Percentiles rank a stretch among this genome's conserved stretches.
Evolutionary conservation across 1,140 invertebrate species (phyloP).

Genomic region (Colletes gigas): DNA sequence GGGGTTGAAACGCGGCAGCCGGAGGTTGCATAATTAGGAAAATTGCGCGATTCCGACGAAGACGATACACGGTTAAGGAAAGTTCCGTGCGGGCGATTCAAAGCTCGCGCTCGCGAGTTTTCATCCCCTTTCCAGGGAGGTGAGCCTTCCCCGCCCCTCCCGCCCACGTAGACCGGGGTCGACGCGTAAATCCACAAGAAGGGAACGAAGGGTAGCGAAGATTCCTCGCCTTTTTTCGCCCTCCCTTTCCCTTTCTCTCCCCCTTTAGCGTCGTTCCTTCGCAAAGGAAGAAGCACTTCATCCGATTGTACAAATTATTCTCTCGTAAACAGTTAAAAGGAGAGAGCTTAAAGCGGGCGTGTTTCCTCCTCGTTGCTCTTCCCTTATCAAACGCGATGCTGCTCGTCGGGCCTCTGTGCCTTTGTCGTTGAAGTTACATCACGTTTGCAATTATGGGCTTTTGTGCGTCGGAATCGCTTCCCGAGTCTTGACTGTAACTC

Average conservation of each 20-base stretch:
- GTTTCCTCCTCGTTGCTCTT: conserved; percentile 31
- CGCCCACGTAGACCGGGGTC: not conserved
- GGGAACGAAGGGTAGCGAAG: not conserved
- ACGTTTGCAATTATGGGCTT: conserved; percentile 44
- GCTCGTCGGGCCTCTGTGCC: not conserved
- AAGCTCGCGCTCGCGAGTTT: not conserved
- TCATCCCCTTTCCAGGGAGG: not conserved
- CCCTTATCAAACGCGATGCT: not conserved
- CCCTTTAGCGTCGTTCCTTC: conserved; percentile 32
- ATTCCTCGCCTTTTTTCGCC: conserved; percentile 7
- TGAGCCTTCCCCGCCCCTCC: too few relatives aligned
- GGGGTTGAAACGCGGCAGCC: not conserved
- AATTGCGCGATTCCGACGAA: conserved; percentile 9
- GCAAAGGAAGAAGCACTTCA: conserved; percentile 29
- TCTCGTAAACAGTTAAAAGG: conserved; percentile 55
- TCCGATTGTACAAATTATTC: conserved; percentile 60
- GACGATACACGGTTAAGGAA: conserved; percentile 2
- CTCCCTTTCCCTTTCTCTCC: too few relatives aligned
- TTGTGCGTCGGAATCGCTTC: conserved; percentile 19
- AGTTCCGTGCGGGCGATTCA: not conserved
- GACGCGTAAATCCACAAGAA: conserved; percentile 14
- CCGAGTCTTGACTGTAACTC: not conserved
- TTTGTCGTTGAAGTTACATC: conserved; percentile 42
- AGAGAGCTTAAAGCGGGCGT: conserved; percentile 16
- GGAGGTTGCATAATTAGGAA: not conserved